Base-by-base conservation (phyloP, 2,888 invertebrate species). In the Fissipunctia ypsillon region DNA sequence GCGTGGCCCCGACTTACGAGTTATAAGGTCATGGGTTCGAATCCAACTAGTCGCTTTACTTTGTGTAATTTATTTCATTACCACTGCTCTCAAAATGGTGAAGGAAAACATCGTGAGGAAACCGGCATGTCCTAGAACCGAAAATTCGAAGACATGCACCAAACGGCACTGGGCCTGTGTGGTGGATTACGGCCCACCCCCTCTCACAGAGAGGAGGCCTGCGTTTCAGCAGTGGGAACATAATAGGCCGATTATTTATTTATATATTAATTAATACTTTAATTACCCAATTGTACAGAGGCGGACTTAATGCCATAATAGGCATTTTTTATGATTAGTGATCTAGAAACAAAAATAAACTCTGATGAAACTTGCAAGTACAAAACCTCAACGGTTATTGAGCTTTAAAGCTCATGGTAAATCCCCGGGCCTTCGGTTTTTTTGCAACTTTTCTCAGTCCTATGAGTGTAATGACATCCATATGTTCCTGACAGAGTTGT, bases 391-490 rank as follows among this genome's bases (percentile, higher is more conserved):
- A 79, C 28, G 9, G n/a, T 22, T 28, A 78, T 35, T 41, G 12
- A 57, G 41, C 43, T 78, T 45, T 35, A 31, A 52, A 52, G 45
- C 25, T 48, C n/a, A 6, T 22, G 12, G 31, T 43, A 59, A 77
- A 56, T 31, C 41, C 41, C 10, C 22, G 19, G 22, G 48, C 45
- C n/a, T 45, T 66, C 38, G 12, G 25, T 14, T 61, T 66, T 63
- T 60, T 61, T 60, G 74, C 41, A 14, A 80, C 57, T 80, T 66
- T 78, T 75, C 66, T 31, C 66, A 61, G 48, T 14, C 31, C 31
- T 61, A 6, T 54, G 56, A 54, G 31, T 45, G 25, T 64, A 69
- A 67, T 61, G 61, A 38, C 60, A 50, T 56, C 56, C 77, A 80
- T 66, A 56, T 80, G 66, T 74, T 56, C 54, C 45, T 38, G 43